Conservation (phyloP, 2,888 invertebrate genomes). For the Ischnus inquisitorius region DNA sequence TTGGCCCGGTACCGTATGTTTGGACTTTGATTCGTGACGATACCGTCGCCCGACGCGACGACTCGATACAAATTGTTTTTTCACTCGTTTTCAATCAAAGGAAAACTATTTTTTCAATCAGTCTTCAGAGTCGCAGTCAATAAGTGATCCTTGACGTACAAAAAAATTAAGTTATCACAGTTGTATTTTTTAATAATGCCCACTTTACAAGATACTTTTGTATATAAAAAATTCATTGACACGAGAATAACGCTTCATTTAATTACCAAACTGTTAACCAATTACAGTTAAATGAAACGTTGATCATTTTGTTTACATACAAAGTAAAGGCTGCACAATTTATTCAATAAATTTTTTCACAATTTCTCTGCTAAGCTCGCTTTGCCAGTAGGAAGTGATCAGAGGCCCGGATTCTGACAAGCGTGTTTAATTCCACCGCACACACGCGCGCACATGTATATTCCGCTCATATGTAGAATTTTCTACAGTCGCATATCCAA, state of each 20-base stretch:
- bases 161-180: no score
- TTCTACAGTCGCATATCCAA: background rate
- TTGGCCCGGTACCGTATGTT: slow-evolving; percentile 11
- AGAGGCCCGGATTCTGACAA: background rate
- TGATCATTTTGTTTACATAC: no score
- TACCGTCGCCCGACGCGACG: slow-evolving; percentile 37
- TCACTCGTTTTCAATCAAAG: background rate
- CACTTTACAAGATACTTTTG: no score
- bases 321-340: no score
- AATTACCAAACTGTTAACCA: no score
- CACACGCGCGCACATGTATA: background rate
- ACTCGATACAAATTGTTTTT: background rate
- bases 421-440: slow-evolving; percentile 3
- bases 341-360: no score
- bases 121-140: background rate
- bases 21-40: slow-evolving; percentile 48
- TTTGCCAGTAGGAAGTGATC: background rate
- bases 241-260: no score
- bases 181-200: no score
- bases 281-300: no score
- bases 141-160: no score
- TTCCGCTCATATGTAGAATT: background rate
- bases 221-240: no score
- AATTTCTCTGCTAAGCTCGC: no score
- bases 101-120: background rate